Conservation (phyloP, 1,140 invertebrate species). For the Chrysomallon squamiferum region DNA sequence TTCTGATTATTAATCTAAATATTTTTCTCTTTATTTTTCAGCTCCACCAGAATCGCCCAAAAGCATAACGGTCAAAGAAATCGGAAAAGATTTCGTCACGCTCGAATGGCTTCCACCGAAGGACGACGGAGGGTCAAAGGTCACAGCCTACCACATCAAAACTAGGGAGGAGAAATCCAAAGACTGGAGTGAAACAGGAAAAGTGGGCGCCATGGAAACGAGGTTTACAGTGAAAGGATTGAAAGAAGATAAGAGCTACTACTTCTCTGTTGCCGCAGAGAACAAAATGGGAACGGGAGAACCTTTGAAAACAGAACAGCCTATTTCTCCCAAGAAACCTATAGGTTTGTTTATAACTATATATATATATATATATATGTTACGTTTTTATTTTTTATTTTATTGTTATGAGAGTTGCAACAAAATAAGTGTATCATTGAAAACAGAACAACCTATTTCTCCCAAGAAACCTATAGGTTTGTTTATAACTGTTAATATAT, state of each 20-base stretch:
- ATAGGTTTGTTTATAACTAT: slow-evolving; percentile 36
- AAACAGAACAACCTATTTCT: slow-evolving; percentile 80
- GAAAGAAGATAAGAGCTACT: slow-evolving; percentile 92
- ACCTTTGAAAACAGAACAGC: slow-evolving; percentile 85
- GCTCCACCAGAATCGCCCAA: slow-evolving; percentile 71
- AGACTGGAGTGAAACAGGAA: slow-evolving; percentile 86
- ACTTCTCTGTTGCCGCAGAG: slow-evolving; percentile 92
- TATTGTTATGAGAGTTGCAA: slow-evolving; percentile 93
- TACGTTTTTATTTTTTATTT: too few relatives aligned
- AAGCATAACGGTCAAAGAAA: slow-evolving; percentile 82
- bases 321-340: slow-evolving; percentile 68
- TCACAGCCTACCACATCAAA: slow-evolving; percentile 96
- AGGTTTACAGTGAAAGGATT: slow-evolving; percentile 89
- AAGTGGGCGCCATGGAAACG: slow-evolving; percentile 75
- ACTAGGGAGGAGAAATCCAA: slow-evolving; percentile 76
- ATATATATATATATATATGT: too few relatives aligned
- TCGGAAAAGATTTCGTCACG: slow-evolving; percentile 93
- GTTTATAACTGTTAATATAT: too few relatives aligned
- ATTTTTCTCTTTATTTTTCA: slow-evolving; percentile 68
- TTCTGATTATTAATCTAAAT: too few relatives aligned
- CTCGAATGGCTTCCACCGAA: slow-evolving; percentile 88
- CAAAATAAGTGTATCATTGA: slow-evolving; percentile 89
- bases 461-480: slow-evolving; percentile 49
- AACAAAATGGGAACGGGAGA: slow-evolving; percentile 94
- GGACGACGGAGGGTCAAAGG: slow-evolving; percentile 82